These are phyloP conservation scores for Aurelia sp. DNA, from an alignment of 30 jellyfish, hydroid and myxozoan genomes.

Conservation along the genomic window DNA sequence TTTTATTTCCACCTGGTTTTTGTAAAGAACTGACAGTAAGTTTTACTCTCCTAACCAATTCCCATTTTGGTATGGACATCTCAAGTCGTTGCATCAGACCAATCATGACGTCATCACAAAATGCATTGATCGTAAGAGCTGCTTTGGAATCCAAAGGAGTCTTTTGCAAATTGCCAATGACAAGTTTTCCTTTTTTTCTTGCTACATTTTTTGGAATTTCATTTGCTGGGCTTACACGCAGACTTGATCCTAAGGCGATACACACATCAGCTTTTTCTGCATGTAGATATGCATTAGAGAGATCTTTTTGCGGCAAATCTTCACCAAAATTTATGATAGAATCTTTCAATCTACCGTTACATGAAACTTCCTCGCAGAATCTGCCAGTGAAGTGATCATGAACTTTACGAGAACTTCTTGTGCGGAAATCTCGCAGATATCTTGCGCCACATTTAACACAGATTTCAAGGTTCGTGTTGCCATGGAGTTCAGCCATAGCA, in stretches of 20 bases:
- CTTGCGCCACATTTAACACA: slow-evolving; percentile 75
- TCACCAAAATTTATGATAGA: slow-evolving; percentile 92
- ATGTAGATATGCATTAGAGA: slow-evolving; percentile 57
- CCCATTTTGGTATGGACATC: slow-evolving; percentile 82
- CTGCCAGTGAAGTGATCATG: slow-evolving; percentile 91
- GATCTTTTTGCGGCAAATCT: slow-evolving; percentile 70
- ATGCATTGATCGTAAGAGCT: slow-evolving; percentile 71
- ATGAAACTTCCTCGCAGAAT: slow-evolving; percentile 63
- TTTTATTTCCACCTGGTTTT: neutral
- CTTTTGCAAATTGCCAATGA: slow-evolving; percentile 81
- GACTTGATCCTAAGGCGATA: slow-evolving; percentile 83
- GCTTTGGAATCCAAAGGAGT: slow-evolving; percentile 79
- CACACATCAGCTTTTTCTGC: slow-evolving; percentile 91
- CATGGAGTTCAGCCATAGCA: slow-evolving; percentile 85
- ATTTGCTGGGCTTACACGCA: slow-evolving; percentile 93
- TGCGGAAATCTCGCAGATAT: slow-evolving; percentile 88
- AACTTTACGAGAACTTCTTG: slow-evolving; percentile 76
- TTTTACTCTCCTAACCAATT: slow-evolving; percentile 64
- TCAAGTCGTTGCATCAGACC: slow-evolving; percentile 79
- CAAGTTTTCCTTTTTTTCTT: slow-evolving; percentile 53
- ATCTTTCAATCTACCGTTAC: slow-evolving; percentile 79
- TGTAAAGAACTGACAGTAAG: neutral
- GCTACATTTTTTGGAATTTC: slow-evolving; percentile 82
- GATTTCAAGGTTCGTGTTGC: slow-evolving; percentile 89
- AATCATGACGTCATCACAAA: slow-evolving; percentile 84